A percentile compares a stretch with the other conserved stretches of the same genome.
Conservation (phyloP, 1,140 invertebrate genomes). For the Bombus affinis region DNA sequence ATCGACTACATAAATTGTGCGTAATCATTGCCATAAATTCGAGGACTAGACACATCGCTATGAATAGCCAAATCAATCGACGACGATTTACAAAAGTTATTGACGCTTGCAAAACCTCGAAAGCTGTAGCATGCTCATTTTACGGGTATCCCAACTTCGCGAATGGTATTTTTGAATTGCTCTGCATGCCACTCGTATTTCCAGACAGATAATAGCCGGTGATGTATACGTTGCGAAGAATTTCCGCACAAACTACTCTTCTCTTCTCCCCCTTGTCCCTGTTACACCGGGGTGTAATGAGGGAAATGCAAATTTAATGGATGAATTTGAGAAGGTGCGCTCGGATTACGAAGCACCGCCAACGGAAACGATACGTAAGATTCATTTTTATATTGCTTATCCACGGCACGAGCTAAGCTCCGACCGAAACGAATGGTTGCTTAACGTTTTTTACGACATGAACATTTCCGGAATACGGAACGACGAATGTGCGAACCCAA, state of each 20-base stretch:
- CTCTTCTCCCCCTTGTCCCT: neutral
- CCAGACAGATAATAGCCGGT: slow-evolving; percentile 32
- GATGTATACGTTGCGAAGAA: slow-evolving; percentile 55
- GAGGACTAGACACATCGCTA: neutral
- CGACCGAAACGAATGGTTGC: slow-evolving; percentile 23
- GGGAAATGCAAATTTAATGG: slow-evolving; percentile 67
- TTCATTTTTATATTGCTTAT: slow-evolving; percentile 30
- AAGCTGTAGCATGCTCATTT: slow-evolving; percentile 25
- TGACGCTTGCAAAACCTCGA: neutral
- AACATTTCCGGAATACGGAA: slow-evolving; percentile 27
- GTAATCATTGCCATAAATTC: neutral
- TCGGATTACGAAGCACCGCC: too few species aligned
- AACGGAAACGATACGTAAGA: slow-evolving; percentile 39
- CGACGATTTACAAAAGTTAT: neutral
- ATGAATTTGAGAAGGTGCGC: slow-evolving; percentile 53
- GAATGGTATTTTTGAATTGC: slow-evolving; percentile 45
- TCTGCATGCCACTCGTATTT: slow-evolving; percentile 20
- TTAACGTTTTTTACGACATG: slow-evolving; percentile 10
- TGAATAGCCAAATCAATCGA: slow-evolving; percentile 20
- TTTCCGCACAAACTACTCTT: slow-evolving; percentile 4
- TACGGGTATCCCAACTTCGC: slow-evolving; percentile 1
- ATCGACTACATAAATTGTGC: slow-evolving; percentile 19
- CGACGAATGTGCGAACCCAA: neutral
- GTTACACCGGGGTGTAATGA: slow-evolving; percentile 48
- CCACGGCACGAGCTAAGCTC: neutral